Percentiles rank a stretch among this genome's conserved stretches.
Conservation (phyloP, 2,888 invertebrate genomes). For the Rutpela maculata region DNA sequence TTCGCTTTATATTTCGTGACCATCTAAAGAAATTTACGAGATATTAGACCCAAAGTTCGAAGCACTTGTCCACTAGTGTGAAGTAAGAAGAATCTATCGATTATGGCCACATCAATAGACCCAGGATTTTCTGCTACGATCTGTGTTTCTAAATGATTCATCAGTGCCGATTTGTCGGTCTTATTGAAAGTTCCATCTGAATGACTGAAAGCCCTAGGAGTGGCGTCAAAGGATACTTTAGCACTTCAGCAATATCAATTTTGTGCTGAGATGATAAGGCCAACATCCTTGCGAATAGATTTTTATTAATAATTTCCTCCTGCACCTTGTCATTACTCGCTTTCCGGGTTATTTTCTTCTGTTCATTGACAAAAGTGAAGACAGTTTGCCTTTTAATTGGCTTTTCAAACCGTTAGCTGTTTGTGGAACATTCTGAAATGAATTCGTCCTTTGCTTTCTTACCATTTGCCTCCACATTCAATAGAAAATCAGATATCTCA, state of each 20-base stretch:
- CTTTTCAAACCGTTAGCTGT: no score
- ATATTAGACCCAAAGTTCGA: conserved; percentile 13
- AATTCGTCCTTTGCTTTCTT: no score
- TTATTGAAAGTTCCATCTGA: not conserved
- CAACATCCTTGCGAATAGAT: not conserved
- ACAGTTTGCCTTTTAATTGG: not conserved
- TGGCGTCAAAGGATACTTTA: conserved; percentile 14
- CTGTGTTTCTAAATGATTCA: not conserved
- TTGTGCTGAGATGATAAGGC: conserved; percentile 10
- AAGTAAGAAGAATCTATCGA: not conserved
- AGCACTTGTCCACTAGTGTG: not conserved
- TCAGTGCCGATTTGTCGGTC: not conserved
- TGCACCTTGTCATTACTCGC: conserved; percentile 9
- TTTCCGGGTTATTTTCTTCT: conserved; percentile 4
- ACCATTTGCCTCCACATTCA: no score
- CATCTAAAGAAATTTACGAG: not conserved
- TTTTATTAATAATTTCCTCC: conserved; percentile 11
- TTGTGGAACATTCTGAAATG: no score
- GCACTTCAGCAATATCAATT: conserved; percentile 4
- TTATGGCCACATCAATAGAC: conserved; percentile 12
- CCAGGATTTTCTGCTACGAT: not conserved
- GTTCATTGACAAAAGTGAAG: conserved; percentile 13
- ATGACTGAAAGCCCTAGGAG: conserved; percentile 11
- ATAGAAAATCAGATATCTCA: no score
- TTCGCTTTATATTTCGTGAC: no score